phyloP scores from a whole-genome alignment of 2,113 vertebrate species.

The Hemicordylus capensis region DNA sequence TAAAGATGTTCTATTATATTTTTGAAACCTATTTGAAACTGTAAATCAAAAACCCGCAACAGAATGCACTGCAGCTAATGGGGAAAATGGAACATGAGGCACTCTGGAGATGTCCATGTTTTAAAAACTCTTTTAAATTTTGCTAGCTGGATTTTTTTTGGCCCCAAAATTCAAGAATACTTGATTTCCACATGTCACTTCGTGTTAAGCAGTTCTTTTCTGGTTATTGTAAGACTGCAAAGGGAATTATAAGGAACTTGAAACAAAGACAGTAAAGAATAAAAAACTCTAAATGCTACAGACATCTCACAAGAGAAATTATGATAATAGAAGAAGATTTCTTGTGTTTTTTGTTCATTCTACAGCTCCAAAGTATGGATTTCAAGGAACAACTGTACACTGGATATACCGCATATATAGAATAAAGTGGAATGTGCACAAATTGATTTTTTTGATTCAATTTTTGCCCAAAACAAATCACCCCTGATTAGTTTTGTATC shows the following conservation, averaged over 20 bases:
- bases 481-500: no score
- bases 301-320: background rate
- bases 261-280: background rate
- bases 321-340: background rate
- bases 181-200: slow-evolving; percentile 14
- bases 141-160: slow-evolving; percentile 19
- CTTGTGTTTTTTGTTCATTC: background rate
- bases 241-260: background rate
- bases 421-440: background rate
- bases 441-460: no score
- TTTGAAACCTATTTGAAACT: slow-evolving; percentile 69
- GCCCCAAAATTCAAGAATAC: background rate
- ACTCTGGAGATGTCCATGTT: slow-evolving; percentile 21
- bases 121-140: slow-evolving; percentile 28
- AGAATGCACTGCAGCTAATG: slow-evolving; percentile 48
- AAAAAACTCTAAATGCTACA: background rate
- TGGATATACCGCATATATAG: background rate
- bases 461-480: no score
- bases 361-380: rapidly evolving
- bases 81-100: slow-evolving; percentile 46
- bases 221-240: background rate
- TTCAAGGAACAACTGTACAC: background rate
- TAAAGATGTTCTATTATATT: slow-evolving; percentile 72
- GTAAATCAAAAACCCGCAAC: slow-evolving; percentile 68
- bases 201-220: background rate